Percentiles rank a stretch among this genome's conserved stretches.
Evolutionary conservation across 2,888 invertebrate genomes (phyloP).

Genomic region (Laothoe populi): DNA sequence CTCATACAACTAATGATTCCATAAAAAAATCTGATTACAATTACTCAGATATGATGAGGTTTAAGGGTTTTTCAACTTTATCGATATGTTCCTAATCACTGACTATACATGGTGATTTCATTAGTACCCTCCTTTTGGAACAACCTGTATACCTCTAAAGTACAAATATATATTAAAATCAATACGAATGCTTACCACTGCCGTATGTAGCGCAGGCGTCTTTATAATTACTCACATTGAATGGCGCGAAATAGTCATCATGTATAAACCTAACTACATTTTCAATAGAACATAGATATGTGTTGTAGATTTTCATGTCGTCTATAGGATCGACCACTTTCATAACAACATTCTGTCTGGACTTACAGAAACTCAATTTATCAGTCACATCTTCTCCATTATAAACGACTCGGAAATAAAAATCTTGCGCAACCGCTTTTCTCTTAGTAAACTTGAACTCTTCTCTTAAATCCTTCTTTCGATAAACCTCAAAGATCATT

Average conservation of each 20-base stretch:
- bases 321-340: constrained; percentile 70
- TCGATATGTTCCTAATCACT: no score
- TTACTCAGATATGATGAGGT: no score
- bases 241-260: constrained; percentile 92
- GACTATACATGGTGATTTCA: no score
- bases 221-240: constrained; percentile 95
- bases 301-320: constrained; percentile 62
- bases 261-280: constrained; percentile 94
- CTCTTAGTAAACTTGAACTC: constrained; percentile 82
- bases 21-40: no score
- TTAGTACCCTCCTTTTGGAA: no score
- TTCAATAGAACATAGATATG: constrained; percentile 93
- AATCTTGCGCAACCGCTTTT: constrained; percentile 87
- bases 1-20: no score
- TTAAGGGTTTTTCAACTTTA: no score
- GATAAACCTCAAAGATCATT: constrained; percentile 94
- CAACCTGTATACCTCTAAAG: not conserved
- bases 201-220: constrained; percentile 88
- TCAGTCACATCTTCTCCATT: constrained; percentile 95
- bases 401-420: constrained; percentile 92
- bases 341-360: constrained; percentile 80
- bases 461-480: constrained; percentile 82
- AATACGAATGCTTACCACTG: constrained; percentile 53
- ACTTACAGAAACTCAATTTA: constrained; percentile 91
- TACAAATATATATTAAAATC: not conserved